Evolutionary conservation across 2,113 vertebrate genomes (phyloP), one percentile per base, ranked within the genome.

Genomic region (Peromyscus californicus): DNA sequence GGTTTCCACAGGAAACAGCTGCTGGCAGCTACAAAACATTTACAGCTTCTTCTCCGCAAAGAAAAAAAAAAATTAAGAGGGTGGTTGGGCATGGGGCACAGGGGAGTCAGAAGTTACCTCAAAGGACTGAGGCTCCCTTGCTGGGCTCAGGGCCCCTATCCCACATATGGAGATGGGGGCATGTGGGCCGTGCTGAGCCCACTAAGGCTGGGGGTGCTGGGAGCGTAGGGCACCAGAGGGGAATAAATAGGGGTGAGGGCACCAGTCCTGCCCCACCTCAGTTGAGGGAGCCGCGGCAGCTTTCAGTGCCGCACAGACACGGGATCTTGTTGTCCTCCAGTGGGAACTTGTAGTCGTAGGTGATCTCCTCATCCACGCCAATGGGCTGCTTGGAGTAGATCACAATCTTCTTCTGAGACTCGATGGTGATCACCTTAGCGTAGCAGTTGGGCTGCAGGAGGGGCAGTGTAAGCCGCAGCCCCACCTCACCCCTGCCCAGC

Each of bases 311-410:
- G 22, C 99, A 99, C 91, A 99, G 98, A 91, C 99, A 99, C 0
- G 99, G 99, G 96, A 99, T 99, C 97, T 99, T 99, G 98, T 99
- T 99, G 95, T 99, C 99, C 97, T 99, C 99, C n/a, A 99, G 98
- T 1, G 99, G 99, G 98, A 99, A 99, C 87, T 99, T 99, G 98
- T 99, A 99, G 98, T 99, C 99, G 0, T 99, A 99, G 11, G 99
- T 99, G 98, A 99, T 99, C 97, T 99, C 99, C 97, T 99, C 99
- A 1, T 99, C 99, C 97, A 99, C 98, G 0, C 99, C 99, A 12
- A 99, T 99, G 7, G 99, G 98, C 98, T 99, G 99, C 98, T 99
- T 99, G 0, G 99, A 99, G 98, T 99, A 99, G 97, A 99, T 99
- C 89, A 99, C 99, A 0, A 99, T 99, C 98, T 99, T 99, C 98